Percentiles rank a stretch among this genome's conserved stretches.
Conservation (phyloP, 2,113 vertebrate species). For the Tringa solitaria region DNA sequence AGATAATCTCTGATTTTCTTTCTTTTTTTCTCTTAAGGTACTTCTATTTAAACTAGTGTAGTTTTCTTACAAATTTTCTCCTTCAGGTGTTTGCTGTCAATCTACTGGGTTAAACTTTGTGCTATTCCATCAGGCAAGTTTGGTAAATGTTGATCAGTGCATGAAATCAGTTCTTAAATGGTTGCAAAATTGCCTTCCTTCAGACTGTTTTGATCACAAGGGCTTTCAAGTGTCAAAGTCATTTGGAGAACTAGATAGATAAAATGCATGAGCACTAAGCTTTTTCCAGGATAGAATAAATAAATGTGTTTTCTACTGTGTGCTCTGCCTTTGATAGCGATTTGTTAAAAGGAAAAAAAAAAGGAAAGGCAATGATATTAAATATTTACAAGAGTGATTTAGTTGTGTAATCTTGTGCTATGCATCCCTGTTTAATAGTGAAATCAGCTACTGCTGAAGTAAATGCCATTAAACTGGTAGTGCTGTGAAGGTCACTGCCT, state of each 20-base stretch:
- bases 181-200: conserved; percentile 73
- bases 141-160: conserved; percentile 69
- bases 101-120: conserved; percentile 56
- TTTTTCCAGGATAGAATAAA: conserved; percentile 76
- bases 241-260: conserved; percentile 76
- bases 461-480: conserved; percentile 69
- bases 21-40: conserved; percentile 10
- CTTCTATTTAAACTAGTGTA: conserved; percentile 28
- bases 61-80: conserved; percentile 56
- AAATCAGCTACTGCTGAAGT: conserved; percentile 75
- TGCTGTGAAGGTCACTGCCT: conserved; percentile 72
- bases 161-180: conserved; percentile 76
- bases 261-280: conserved; percentile 76
- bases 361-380: conserved; percentile 74
- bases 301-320: conserved; percentile 76
- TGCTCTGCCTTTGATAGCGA: conserved; percentile 73
- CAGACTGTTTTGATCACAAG: conserved; percentile 75
- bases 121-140: conserved; percentile 57
- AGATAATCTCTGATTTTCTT: background rate
- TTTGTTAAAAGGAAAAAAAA: conserved; percentile 74
- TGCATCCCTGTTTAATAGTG: conserved; percentile 71
- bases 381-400: conserved; percentile 83
- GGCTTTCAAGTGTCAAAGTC: conserved; percentile 80
- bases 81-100: conserved; percentile 29
- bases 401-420: conserved; percentile 74